Conservation (phyloP, 1,140 invertebrate genomes). For the Drosophila equinoxialis region DNA sequence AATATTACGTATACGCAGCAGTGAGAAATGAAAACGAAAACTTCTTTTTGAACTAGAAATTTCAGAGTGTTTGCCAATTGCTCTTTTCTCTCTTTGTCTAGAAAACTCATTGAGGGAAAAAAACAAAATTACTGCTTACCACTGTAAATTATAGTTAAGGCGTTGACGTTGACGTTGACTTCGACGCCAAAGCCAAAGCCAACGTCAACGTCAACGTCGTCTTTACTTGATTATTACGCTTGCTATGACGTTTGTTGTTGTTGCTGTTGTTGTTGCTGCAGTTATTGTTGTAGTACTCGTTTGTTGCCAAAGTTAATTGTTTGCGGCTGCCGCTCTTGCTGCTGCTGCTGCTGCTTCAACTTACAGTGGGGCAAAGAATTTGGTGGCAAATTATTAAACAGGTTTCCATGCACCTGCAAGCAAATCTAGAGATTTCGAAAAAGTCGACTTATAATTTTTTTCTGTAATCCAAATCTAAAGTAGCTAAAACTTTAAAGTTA, state of each 20-base stretch:
- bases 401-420: constrained; percentile 28
- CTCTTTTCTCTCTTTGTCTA: too few relatives aligned
- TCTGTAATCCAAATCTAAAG: too few relatives aligned
- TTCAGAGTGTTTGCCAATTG: too few relatives aligned
- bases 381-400: constrained; percentile 38
- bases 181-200: constrained; percentile 11
- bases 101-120: too few relatives aligned
- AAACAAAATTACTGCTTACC: background rate
- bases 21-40: too few relatives aligned
- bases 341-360: constrained; percentile 9
- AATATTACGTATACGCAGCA: too few relatives aligned
- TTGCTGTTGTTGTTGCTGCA: constrained; percentile 31
- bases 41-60: too few relatives aligned
- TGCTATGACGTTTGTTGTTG: constrained; percentile 31
- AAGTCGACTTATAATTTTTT: too few relatives aligned
- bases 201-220: constrained; percentile 10
- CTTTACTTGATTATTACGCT: constrained; percentile 51
- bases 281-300: constrained; percentile 60
- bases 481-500: too few relatives aligned
- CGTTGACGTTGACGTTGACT: too few relatives aligned
- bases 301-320: constrained; percentile 79
- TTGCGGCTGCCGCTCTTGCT: constrained; percentile 59
- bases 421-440: background rate
- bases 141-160: constrained; percentile 20
- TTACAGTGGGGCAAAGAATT: constrained; percentile 47